Percentiles rank a stretch among this genome's conserved stretches.
Conservation (phyloP, 2,113 vertebrate species). For the Todiramphus chloris region DNA sequence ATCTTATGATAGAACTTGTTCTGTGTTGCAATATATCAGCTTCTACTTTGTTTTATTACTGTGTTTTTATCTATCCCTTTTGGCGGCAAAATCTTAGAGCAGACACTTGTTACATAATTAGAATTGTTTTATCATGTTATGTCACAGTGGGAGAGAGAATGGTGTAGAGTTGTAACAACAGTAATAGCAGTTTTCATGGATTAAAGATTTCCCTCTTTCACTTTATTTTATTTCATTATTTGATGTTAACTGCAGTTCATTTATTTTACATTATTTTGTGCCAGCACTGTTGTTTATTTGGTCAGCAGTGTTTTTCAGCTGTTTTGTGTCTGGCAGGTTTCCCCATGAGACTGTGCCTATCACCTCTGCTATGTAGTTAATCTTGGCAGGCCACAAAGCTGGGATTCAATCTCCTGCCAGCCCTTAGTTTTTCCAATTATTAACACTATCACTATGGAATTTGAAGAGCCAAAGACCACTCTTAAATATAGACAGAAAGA, state of each 20-base stretch:
- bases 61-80: background rate
- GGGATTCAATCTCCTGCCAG: slow-evolving; percentile 6
- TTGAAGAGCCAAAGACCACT: background rate
- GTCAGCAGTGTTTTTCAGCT: background rate
- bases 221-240: background rate
- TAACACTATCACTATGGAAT: background rate
- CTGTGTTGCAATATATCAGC: background rate
- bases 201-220: background rate
- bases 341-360: background rate
- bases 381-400: background rate
- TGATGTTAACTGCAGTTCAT: background rate
- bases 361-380: background rate
- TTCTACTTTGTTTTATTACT: background rate
- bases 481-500: background rate
- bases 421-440: background rate
- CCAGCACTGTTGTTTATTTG: background rate
- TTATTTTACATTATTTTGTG: background rate
- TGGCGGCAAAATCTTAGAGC: background rate
- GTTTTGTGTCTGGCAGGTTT: background rate
- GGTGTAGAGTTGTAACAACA: background rate
- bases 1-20: background rate
- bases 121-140: background rate
- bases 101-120: background rate
- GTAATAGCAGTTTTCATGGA: background rate
- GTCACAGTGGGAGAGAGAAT: background rate